Conservation (phyloP, 2,113 vertebrate genomes). For the Heloderma charlesbogerti region DNA sequence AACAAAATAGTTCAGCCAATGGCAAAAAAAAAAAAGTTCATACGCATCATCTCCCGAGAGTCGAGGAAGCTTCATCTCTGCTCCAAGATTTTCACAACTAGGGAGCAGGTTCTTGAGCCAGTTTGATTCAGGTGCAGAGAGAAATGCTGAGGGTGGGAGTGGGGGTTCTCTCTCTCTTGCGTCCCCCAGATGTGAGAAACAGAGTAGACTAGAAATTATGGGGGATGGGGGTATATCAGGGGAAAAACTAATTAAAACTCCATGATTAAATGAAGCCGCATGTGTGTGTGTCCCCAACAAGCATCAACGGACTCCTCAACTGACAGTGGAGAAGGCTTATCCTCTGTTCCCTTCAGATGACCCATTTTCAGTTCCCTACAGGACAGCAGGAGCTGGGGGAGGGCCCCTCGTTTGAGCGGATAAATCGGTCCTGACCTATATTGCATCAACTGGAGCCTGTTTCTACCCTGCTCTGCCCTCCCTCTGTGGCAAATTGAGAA, state of each 20-base stretch:
- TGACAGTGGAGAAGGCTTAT: slow-evolving; percentile 75
- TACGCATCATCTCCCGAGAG: too few relatives aligned
- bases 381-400: slow-evolving; percentile 35
- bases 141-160: background rate
- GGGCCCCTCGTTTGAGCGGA: slow-evolving; percentile 53
- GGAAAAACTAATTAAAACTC: slow-evolving; percentile 76
- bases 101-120: background rate
- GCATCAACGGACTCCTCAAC: slow-evolving; percentile 64
- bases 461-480: slow-evolving; percentile 20
- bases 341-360: slow-evolving; percentile 70
- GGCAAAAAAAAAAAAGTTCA: too few relatives aligned
- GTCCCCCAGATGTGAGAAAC: background rate
- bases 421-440: slow-evolving; percentile 77
- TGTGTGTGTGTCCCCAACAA: slow-evolving; percentile 62
- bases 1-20: too few relatives aligned
- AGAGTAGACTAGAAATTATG: background rate
- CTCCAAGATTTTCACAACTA: background rate
- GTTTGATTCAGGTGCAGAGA: background rate
- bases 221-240: background rate
- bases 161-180: too few relatives aligned
- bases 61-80: background rate
- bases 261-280: slow-evolving; percentile 78
- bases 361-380: slow-evolving; percentile 76
- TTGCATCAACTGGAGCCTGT: slow-evolving; percentile 64
- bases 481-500: background rate